Conservation (phyloP, 1,140 invertebrate species). For the Drosophila quadrilineata region DNA sequence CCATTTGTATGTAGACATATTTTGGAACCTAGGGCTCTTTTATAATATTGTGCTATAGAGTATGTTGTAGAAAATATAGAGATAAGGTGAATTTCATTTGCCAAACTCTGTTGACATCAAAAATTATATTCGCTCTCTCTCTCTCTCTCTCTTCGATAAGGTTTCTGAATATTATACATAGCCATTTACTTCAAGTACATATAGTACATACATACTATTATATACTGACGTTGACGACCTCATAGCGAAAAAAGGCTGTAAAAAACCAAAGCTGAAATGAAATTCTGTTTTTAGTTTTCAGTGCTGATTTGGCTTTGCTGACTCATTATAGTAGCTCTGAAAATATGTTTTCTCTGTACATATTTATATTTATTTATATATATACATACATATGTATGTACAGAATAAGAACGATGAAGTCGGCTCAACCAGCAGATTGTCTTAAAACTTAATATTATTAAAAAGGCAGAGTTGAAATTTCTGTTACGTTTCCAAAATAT, state of each 20-base stretch:
- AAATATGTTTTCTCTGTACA: no score
- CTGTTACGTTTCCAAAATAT: no score
- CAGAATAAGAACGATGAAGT: not conserved
- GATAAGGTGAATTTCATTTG: no score
- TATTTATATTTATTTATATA: no score
- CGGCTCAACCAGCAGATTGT: no score
- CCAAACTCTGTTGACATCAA: constrained; percentile 13
- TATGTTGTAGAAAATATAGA: no score
- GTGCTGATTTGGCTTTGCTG: constrained; percentile 45
- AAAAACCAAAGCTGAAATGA: no score
- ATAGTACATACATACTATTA: constrained; percentile 1
- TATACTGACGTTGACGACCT: constrained; percentile 42
- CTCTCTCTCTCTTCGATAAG: constrained; percentile 37
- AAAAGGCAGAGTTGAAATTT: no score
- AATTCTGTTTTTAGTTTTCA: constrained; percentile 28
- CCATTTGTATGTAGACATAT: no score
- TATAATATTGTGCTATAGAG: no score
- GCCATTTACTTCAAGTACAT: not conserved
- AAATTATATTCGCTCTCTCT: not conserved
- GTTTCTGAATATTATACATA: constrained; percentile 23
- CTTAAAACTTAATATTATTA: no score
- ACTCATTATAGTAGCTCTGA: constrained; percentile 64
- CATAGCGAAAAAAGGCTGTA: constrained; percentile 41
- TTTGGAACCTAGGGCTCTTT: no score
- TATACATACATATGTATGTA: not conserved